phyloP scores from a whole-genome alignment of 2,797 vertebrate species.

The Glyptemys insculpta region DNA sequence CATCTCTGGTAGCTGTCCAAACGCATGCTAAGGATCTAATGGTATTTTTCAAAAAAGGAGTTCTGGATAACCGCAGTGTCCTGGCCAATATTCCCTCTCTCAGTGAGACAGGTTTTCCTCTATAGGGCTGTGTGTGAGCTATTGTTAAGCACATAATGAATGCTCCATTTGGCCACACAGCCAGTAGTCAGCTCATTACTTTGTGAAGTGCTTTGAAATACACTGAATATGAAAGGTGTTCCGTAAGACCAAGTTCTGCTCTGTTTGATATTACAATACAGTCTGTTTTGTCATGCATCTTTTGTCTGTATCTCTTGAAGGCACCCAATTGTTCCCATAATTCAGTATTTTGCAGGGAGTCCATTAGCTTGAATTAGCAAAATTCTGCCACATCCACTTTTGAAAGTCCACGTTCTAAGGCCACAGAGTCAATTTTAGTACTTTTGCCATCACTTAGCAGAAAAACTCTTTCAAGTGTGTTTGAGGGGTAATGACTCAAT shows the following conservation, averaged over 20 bases:
- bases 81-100: background rate
- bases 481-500: background rate
- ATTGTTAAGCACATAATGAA: constrained; percentile 52
- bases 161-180: background rate
- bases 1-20: background rate
- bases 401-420: constrained; percentile 32
- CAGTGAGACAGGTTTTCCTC: background rate
- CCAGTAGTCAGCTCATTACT: constrained; percentile 49
- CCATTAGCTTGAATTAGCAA: constrained; percentile 57
- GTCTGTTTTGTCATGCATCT: background rate
- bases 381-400: constrained; percentile 33
- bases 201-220: constrained; percentile 62
- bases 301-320: constrained; percentile 48
- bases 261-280: constrained; percentile 47
- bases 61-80: background rate
- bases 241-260: constrained; percentile 50
- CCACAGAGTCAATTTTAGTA: constrained; percentile 40
- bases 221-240: constrained; percentile 53
- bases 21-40: background rate
- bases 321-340: constrained; percentile 42
- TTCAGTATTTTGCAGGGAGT: constrained; percentile 46
- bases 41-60: background rate
- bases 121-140: background rate
- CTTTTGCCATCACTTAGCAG: constrained; percentile 41
- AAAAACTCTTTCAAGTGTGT: background rate